Evolutionary conservation across 2,888 invertebrate species (phyloP), one percentile per base, ranked within the genome.

Genomic region (Parelbella ahira): DNA sequence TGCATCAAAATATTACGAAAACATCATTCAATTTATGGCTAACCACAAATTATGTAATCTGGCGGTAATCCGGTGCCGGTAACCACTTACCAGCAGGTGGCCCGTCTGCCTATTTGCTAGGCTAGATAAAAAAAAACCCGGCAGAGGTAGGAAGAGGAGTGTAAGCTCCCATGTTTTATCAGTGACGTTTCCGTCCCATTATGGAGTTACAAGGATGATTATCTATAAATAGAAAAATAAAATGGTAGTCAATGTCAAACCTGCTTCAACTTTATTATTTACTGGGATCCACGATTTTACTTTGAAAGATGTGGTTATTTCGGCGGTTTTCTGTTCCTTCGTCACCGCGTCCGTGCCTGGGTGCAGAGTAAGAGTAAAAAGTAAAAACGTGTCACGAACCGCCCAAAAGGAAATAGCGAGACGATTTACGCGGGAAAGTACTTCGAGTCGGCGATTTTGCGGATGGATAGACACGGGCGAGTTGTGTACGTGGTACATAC

Each of bases 311-410:
- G 69, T 58, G 7, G 52, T 48, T 3, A 71, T 62, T 3, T 63
- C 67, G 1, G 65, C 58, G n/a, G 74, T 72, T 51, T 61, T 72
- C 15, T 60, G 64, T 28, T 66, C 65, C 30, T 45, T 61, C 9
- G 53, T 7, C 11, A 46, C 51, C 27, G 65, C 60, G 45, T 57
- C 61, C 44, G 72, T 75, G 36, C 71, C 80, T 79, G 24, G 7
- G 18, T 18, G 15, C 7, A 9, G 15, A 13, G 18, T 18, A 13
- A 4, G 4, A 11, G 11, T 5, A 56, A 62, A 69, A 71, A 54
- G 47, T 51, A 60, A 64, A 69, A 64, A 32, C 53, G 38, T 56
- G 60, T 69, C 51, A 58, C 41, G 48, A 36, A 38, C 27, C 27
- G 7, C 12, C 15, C 15, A 15, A 15, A 15, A 15, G 15, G 2